Evolutionary conservation across 2,113 vertebrate species (phyloP), one percentile per base, ranked within the genome.

Genomic region (Megalops atlanticus): DNA sequence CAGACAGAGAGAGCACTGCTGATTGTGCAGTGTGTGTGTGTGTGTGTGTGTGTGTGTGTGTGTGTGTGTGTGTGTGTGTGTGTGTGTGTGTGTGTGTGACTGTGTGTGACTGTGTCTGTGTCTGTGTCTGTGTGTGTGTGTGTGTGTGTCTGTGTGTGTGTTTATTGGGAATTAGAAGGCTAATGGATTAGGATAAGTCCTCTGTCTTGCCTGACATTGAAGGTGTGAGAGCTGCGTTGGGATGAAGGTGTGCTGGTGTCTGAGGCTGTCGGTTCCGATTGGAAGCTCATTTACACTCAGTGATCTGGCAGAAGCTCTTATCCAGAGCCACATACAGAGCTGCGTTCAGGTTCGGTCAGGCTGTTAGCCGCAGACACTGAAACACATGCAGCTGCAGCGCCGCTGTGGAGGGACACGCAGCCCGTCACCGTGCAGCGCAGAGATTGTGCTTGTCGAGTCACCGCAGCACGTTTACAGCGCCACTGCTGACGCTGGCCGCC

Each of bases 281-380:
- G 4, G 27, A 81, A 75, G 64, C 52, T 14, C 27, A 77, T 77
- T 27, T 75, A 27, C 27, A 38, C n/a, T n/a, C 12, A 54, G 39
- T 79, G 43, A 72, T 79, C 64, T 79, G 64, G 24, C 24, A 70
- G 39, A 31, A n/a, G n/a, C n/a, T n/a, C n/a, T n/a, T n/a, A n/a
- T n/a, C n/a, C n/a, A n/a, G n/a, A n/a, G n/a, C n/a, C n/a, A n/a
- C n/a, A n/a, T n/a, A n/a, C n/a, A n/a, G n/a, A n/a, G n/a, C n/a
- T n/a, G n/a, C n/a, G n/a, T n/a, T n/a, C n/a, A n/a, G n/a, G n/a
- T n/a, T n/a, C n/a, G n/a, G n/a, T n/a, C n/a, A n/a, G n/a, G n/a
- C n/a, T n/a, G n/a, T n/a, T n/a, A n/a, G n/a, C n/a, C n/a, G n/a
- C n/a, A n/a, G n/a, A n/a, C n/a, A n/a, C n/a, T n/a, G n/a, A n/a